A percentile compares a stretch with the other conserved stretches of the same genome.
Conservation (phyloP, 2,113 vertebrate genomes). For the Pelecanus crispus region DNA sequence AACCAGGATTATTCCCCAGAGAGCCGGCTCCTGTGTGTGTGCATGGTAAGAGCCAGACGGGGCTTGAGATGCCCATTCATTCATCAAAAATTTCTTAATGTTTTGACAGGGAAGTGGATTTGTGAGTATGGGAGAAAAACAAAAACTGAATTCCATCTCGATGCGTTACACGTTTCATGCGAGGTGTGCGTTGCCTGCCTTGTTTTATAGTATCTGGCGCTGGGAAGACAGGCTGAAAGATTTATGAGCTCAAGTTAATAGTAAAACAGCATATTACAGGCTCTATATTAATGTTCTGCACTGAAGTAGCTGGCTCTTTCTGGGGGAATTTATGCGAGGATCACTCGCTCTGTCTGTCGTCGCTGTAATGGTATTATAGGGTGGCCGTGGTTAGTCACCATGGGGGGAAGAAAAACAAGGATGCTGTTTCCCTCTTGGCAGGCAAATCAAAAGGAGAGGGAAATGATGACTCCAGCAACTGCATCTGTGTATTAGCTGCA, state of each 20-base stretch:
- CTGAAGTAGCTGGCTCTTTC: slow-evolving; percentile 17
- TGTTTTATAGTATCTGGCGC: slow-evolving; percentile 41
- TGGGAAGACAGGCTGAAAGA: slow-evolving; percentile 19
- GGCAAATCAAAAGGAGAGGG: not conserved
- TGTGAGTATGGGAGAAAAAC: not conserved
- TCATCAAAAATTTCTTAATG: not conserved
- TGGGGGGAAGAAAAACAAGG: not conserved
- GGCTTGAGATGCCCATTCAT: not conserved
- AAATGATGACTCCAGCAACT: not conserved
- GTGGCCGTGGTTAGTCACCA: not conserved
- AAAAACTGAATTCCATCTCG: not conserved
- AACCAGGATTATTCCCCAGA: not conserved
- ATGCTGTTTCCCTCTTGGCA: not conserved
- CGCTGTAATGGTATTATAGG: not conserved
- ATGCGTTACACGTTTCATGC: not conserved
- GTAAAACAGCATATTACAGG: slow-evolving; percentile 17
- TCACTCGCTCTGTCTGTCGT: not conserved
- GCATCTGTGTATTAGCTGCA: not conserved
- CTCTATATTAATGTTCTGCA: not conserved
- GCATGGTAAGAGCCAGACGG: not conserved
- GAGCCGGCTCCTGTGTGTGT: not conserved
- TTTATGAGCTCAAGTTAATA: slow-evolving; percentile 41
- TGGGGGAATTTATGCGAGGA: not conserved
- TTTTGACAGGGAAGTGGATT: not conserved
- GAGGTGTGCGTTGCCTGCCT: not conserved